Percentiles rank a stretch among this genome's conserved stretches.
phyloP scores from a whole-genome alignment of 2,113 vertebrate species.

The Sander lucioperca region DNA sequence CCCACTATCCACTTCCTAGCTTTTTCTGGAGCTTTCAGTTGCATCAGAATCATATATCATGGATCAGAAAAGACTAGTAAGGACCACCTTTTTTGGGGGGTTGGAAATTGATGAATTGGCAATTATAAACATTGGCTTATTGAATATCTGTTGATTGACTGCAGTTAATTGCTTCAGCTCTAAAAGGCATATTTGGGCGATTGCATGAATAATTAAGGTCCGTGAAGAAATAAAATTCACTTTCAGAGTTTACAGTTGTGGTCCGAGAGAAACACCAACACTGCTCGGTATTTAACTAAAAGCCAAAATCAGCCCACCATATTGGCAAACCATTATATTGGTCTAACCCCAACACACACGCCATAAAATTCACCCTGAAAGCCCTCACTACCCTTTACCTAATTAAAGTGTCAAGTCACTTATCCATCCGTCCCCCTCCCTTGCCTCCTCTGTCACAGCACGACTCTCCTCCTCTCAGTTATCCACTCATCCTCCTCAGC shows the following conservation, averaged over 20 bases:
- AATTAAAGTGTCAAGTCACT: constrained; percentile 61
- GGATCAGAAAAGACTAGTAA: too few species aligned
- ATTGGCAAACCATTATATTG: not conserved
- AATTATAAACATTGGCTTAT: not conserved
- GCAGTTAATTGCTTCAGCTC: not conserved
- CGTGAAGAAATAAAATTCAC: constrained; percentile 1
- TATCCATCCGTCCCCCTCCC: constrained; percentile 19
- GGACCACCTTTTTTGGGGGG: too few species aligned
- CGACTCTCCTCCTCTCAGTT: constrained; percentile 50
- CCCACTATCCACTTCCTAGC: too few species aligned
- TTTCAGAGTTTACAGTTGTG: not conserved
- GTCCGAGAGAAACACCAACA: not conserved
- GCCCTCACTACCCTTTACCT: constrained; percentile 35
- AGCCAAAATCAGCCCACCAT: constrained; percentile 19
- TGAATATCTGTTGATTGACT: not conserved
- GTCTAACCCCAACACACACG: constrained; percentile 18
- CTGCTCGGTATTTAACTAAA: constrained; percentile 23
- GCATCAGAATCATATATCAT: too few species aligned
- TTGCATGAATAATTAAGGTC: constrained; percentile 8
- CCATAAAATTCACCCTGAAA: constrained; percentile 37
- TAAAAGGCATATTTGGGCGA: not conserved
- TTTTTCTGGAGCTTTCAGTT: too few species aligned
- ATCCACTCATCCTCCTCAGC: constrained; percentile 70
- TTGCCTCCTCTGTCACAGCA: constrained; percentile 16
- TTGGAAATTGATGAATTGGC: not conserved